Percentiles rank a stretch among this genome's conserved stretches.
Conservation (phyloP, 2,797 vertebrate species). For the Odontamblyopus rebecca region DNA sequence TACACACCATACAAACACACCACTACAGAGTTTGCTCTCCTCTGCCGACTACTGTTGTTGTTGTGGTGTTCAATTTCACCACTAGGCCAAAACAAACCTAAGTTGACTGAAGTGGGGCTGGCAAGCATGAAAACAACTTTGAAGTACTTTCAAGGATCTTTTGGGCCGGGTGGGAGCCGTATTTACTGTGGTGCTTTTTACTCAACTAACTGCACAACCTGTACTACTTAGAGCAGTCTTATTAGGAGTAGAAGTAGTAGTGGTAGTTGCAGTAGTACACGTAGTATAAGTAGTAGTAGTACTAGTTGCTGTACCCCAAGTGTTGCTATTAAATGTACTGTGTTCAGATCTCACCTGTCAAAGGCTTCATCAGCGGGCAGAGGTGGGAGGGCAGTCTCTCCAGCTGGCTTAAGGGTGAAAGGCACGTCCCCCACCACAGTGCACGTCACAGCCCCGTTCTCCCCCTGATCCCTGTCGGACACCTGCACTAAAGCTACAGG, state of each 20-base stretch:
- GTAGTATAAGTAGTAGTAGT: too few species aligned
- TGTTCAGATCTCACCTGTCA: constrained; percentile 67
- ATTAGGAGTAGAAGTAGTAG: too few species aligned
- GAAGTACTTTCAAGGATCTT: constrained; percentile 7
- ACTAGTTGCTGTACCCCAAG: not conserved
- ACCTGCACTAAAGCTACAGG: constrained; percentile 95
- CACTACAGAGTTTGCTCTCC: constrained; percentile 11
- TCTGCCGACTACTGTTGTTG: constrained; percentile 1
- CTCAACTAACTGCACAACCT: not conserved
- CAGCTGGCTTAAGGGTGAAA: constrained; percentile 95
- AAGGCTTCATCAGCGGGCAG: constrained; percentile 80
- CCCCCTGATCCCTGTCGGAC: constrained; percentile 92
- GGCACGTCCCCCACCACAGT: constrained; percentile 96
- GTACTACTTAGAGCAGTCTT: not conserved
- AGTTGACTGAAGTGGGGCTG: constrained; percentile 4
- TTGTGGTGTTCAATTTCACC: constrained; percentile 10
- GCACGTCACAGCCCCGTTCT: constrained; percentile 95
- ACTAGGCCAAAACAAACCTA: constrained; percentile 11
- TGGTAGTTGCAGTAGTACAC: too few species aligned
- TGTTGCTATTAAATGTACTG: not conserved
- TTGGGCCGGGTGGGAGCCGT: not conserved
- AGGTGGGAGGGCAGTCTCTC: constrained; percentile 82
- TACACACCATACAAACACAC: not conserved
- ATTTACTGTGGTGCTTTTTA: not conserved
- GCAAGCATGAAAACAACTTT: not conserved